These are phyloP conservation scores for Philhelius pedissequus DNA, from an alignment of 2,888 invertebrate species.

Conservation along the genomic window DNA sequence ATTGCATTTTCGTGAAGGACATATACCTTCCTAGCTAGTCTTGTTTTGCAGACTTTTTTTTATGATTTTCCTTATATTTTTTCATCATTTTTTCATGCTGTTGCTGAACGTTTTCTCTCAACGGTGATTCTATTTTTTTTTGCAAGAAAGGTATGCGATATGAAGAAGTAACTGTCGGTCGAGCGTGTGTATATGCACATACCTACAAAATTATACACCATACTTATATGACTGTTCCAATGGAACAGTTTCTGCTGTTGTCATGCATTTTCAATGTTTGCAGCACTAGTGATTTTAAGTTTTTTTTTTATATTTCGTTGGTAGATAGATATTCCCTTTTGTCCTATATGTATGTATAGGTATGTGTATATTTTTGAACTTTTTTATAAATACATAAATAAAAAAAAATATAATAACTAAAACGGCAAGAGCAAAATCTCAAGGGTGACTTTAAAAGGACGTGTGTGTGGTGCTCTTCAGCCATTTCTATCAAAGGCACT, in stretches of 20 bases:
- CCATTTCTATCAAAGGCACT: constrained; percentile 23
- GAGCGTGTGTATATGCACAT: not conserved
- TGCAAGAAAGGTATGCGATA: constrained; percentile 40
- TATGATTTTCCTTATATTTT: constrained; percentile 7
- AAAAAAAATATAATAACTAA: not conserved
- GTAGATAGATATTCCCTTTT: not conserved
- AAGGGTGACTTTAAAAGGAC: constrained; percentile 41
- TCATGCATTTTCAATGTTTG: constrained; percentile 68
- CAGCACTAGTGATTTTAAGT: constrained; percentile 63
- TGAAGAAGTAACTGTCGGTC: constrained; percentile 26
- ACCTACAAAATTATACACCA: not conserved
- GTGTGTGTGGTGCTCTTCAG: constrained; percentile 18
- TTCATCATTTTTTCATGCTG: constrained; percentile 40
- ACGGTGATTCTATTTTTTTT: constrained; percentile 35
- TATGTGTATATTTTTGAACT: not conserved
- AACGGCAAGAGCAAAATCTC: constrained; percentile 1
- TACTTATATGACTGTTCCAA: constrained; percentile 6
- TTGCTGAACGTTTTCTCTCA: constrained; percentile 10
- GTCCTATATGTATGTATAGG: not conserved
- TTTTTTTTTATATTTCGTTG: constrained; percentile 4
- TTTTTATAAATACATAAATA: not conserved
- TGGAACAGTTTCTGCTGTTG: constrained; percentile 58
- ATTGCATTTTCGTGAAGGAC: constrained; percentile 59
- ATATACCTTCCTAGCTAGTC: not conserved
- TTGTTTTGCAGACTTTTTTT: constrained; percentile 37